Evolutionary conservation across 2,888 invertebrate species (phyloP).

Genomic region (Acleris sparsana): DNA sequence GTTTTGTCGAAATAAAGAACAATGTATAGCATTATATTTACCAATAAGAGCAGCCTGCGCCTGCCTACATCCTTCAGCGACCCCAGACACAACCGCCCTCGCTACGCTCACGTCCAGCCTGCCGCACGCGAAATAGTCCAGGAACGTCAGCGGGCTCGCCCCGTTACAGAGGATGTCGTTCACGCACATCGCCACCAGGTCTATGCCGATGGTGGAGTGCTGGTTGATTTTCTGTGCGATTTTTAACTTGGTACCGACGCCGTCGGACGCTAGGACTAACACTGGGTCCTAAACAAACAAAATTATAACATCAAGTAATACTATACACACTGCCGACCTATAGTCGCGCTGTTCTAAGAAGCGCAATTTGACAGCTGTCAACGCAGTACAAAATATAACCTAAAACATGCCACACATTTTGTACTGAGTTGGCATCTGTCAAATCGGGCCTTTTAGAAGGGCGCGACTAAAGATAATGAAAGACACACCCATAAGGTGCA

Average conservation of each 20-base stretch:
- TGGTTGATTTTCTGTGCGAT: slow-evolving; percentile 91
- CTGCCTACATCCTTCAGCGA: slow-evolving; percentile 92
- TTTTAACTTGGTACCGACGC: slow-evolving; percentile 98
- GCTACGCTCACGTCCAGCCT: slow-evolving; percentile 88
- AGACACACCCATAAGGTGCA: no score
- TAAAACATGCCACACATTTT: no score
- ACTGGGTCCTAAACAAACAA: slow-evolving; percentile 86
- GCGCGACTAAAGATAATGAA: no score
- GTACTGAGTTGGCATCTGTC: no score
- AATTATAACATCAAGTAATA: no score
- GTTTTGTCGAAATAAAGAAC: no score
- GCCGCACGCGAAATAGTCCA: slow-evolving; percentile 98
- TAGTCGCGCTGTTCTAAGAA: no score
- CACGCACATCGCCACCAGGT: slow-evolving; percentile 99
- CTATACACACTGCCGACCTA: no score
- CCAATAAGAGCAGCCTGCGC: slow-evolving; percentile 94
- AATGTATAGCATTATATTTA: slow-evolving; percentile 58
- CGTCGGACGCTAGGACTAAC: slow-evolving; percentile 97
- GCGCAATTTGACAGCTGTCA: no score
- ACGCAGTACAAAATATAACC: no score
- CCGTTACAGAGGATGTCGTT: slow-evolving; percentile 98
- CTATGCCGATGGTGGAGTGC: slow-evolving; percentile 94
- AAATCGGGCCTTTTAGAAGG: no score
- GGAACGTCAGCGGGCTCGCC: slow-evolving; percentile 96
- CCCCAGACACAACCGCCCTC: slow-evolving; percentile 88